These are phyloP conservation scores for Plagiodera versicolora DNA, from an alignment of 2,888 invertebrate genomes.

Conservation along the genomic window DNA sequence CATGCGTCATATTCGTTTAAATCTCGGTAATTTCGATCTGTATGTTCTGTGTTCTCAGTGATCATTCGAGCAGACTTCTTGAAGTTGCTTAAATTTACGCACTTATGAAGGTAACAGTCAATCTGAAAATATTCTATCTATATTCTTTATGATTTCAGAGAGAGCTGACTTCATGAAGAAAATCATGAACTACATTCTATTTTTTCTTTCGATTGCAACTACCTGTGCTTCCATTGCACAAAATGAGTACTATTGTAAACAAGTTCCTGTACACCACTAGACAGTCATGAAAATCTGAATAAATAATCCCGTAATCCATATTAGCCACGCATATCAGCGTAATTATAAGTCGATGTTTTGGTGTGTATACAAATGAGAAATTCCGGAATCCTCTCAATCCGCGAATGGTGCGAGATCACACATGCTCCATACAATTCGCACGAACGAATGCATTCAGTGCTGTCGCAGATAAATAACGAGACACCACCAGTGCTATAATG, in stretches of 20 bases:
- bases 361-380: constrained; percentile 35
- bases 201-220: no score
- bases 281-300: constrained; percentile 18
- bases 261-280: constrained; percentile 20
- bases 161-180: no score
- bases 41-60: no score
- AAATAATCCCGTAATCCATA: constrained; percentile 34
- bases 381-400: constrained; percentile 33
- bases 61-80: no score
- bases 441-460: constrained; percentile 43
- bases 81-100: no score
- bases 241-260: constrained; percentile 9
- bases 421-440: constrained; percentile 31
- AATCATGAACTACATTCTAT: no score
- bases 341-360: constrained; percentile 36
- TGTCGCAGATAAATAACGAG: constrained; percentile 52
- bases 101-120: no score
- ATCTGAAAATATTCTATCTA: no score
- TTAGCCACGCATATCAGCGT: constrained; percentile 34
- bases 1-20: no score
- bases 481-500: constrained; percentile 54
- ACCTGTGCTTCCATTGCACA: neutral
- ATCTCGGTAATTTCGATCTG: no score
- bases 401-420: constrained; percentile 27
- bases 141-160: no score